Conservation (phyloP, 1,140 invertebrate genomes). For the Liolophura sinensis region DNA sequence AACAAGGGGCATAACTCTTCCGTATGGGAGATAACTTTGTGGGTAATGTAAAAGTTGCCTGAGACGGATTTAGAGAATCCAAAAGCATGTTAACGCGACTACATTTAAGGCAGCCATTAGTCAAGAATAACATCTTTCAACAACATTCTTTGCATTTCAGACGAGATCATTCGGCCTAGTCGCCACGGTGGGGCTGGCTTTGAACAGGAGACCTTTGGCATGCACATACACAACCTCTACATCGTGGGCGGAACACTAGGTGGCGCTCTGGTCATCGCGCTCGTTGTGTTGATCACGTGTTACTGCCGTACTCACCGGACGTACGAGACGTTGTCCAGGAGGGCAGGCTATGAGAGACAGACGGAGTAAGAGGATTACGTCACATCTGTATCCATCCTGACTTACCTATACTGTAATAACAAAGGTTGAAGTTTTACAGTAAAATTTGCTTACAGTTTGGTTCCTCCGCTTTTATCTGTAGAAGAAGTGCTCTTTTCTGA, state of each 20-base stretch:
- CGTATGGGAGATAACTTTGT: too few species aligned
- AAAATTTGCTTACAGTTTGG: too few species aligned
- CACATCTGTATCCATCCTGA: neutral
- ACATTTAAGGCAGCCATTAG: neutral
- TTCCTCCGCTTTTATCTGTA: too few species aligned
- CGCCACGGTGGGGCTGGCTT: neutral
- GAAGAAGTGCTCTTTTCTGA: too few species aligned
- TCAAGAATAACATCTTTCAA: neutral
- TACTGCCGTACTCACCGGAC: constrained; percentile 37
- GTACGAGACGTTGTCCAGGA: constrained; percentile 21
- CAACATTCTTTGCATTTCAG: neutral
- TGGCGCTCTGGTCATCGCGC: constrained; percentile 28
- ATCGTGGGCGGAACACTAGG: constrained; percentile 35
- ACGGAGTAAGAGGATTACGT: constrained; percentile 17
- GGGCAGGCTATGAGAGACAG: constrained; percentile 22
- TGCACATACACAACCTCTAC: constrained; percentile 38
- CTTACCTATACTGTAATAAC: too few species aligned
- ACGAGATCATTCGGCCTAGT: neutral
- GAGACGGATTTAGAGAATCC: too few species aligned
- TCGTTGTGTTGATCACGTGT: constrained; percentile 33
- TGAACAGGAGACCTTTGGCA: neutral
- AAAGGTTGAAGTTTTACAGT: too few species aligned
- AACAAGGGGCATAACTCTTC: too few species aligned
- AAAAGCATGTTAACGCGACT: too few species aligned
- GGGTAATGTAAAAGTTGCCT: too few species aligned